Base-by-base conservation (phyloP, 2,888 invertebrate species). In the Apamea monoglypha region DNA sequence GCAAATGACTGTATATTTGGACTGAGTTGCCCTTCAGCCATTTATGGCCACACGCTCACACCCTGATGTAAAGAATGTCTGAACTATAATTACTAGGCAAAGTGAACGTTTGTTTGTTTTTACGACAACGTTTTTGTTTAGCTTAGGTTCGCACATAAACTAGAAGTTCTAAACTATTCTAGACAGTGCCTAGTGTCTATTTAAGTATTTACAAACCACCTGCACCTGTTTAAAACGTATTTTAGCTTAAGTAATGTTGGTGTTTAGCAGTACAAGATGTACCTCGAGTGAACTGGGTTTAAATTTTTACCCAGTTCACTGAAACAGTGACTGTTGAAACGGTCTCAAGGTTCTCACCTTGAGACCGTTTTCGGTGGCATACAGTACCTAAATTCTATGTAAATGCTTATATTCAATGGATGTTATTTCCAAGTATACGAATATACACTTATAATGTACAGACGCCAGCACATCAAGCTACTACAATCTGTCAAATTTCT, bases 91-190 rank as follows among this genome's bases (percentile, higher is more conserved):
- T 18, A 16, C 18, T 3, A 25, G 16, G 25, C 14, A 29, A 68
- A 80, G 53, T 56, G 16, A 50, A 70, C 32, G 1, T 59, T 32
- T 47, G 16, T 63, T 64, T 61, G 21, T 68, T 69, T 63, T 59
- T 63, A 50, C 14, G 16, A 67, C 10, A 16, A 32, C 10, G 47
- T 44, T 56, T 67, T 29, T 56, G 69, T 21, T 12, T 6, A 7
- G 2, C 50, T 68, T 29, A 21, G 18, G 47, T 72, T 47, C 12
- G 25, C 14, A 53, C n/a, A 47, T 50, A 61, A 69, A 50, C 25
- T 63, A 32, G 25, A n/a, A 78, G 10, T 53, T 78, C 8, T 50
- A 50, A 18, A 50, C 18, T 50, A 18, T 18, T 50, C 50, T 32
- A n/a, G 16, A 40, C 12, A 53, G 10, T n/a, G 8, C 4, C 10